A percentile compares a stretch with the other conserved stretches of the same genome.
phyloP scores from a whole-genome alignment of 2,113 vertebrate genomes.

The Calyptomena viridis region DNA sequence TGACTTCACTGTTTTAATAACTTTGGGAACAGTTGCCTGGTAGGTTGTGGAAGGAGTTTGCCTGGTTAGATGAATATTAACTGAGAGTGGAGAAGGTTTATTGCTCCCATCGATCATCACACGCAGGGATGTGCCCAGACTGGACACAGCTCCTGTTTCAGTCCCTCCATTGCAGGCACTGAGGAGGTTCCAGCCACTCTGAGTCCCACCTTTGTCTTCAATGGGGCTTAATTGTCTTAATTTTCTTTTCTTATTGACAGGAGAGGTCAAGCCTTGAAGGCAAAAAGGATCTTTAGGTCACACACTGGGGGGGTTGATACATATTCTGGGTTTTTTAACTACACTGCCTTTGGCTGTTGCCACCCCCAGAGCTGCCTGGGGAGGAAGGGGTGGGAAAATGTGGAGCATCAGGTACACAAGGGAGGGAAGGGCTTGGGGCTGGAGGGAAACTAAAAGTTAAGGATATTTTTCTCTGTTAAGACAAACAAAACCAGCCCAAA shows the following conservation, averaged over 20 bases:
- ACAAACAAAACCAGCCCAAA: background rate
- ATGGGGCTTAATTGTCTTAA: too few relatives aligned
- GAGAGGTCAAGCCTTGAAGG: background rate
- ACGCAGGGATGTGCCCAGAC: background rate
- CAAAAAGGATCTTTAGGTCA: too few relatives aligned
- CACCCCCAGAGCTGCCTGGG: background rate
- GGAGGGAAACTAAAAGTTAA: background rate
- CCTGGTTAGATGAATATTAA: background rate
- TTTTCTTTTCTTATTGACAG: too few relatives aligned
- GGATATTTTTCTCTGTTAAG: background rate
- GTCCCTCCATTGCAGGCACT: background rate
- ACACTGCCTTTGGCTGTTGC: fast-evolving
- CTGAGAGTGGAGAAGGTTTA: background rate
- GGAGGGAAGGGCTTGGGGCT: background rate
- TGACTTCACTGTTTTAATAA: background rate
- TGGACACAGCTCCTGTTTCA: fast-evolving
- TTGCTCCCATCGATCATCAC: background rate
- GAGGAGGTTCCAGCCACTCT: background rate
- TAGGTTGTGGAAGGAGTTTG: background rate
- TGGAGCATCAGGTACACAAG: background rate
- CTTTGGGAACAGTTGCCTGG: background rate
- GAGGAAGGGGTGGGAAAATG: too few relatives aligned
- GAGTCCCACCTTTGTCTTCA: background rate
- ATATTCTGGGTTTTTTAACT: fast-evolving
- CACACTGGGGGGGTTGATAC: background rate